A percentile compares a stretch with the other conserved stretches of the same genome.
Evolutionary conservation across 2,113 vertebrate genomes (phyloP).

Genomic region (Ariopsis seemanni): DNA sequence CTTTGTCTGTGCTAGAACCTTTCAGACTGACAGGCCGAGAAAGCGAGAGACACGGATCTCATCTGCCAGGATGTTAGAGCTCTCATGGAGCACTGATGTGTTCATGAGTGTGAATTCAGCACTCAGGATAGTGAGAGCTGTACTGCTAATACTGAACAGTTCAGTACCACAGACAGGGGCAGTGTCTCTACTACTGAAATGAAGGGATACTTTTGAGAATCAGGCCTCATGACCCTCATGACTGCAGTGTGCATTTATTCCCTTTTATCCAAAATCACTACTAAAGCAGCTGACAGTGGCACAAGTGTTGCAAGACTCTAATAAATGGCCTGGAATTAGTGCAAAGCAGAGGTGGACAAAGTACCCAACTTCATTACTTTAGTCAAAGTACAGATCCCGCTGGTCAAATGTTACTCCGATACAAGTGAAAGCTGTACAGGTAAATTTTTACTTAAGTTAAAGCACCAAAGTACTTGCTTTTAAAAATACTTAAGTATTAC

Average conservation of each 20-base stretch:
- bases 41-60: not conserved
- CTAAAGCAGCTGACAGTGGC: not conserved
- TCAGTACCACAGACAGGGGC: conserved; percentile 60
- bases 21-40: conserved; percentile 10
- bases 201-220: not conserved
- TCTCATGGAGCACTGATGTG: not conserved
- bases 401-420: too few species aligned
- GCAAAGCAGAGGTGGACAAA: too few species aligned
- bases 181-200: not conserved
- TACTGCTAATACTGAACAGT: not conserved
- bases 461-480: too few species aligned
- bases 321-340: not conserved
- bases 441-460: too few species aligned
- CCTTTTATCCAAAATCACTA: not conserved
- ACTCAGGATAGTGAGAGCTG: conserved; percentile 45
- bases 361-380: too few species aligned
- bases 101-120: conserved; percentile 35
- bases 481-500: too few species aligned
- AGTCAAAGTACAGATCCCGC: too few species aligned
- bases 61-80: not conserved
- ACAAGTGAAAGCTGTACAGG: too few species aligned
- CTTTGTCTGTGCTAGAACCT: conserved; percentile 4
- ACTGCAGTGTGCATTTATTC: not conserved
- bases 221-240: not conserved
- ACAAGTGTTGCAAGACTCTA: not conserved